Evolutionary conservation across 1,140 invertebrate genomes (phyloP).

Genomic region (Heterodera carotae): DNA sequence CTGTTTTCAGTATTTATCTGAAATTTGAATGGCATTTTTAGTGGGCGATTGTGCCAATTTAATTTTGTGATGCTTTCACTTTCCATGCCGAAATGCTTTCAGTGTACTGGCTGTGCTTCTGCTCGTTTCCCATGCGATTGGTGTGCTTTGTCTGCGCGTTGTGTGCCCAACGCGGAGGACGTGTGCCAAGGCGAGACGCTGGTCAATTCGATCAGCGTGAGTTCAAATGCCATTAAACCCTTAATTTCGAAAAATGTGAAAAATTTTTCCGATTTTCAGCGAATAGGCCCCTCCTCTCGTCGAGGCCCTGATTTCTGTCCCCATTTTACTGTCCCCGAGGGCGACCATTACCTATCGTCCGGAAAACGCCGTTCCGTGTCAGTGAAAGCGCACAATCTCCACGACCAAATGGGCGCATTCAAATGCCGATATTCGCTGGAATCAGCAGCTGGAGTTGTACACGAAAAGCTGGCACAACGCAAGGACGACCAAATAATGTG

Average conservation of each 20-base stretch:
- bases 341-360: constrained; percentile 43
- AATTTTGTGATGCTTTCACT: too few species aligned
- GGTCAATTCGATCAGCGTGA: constrained; percentile 52
- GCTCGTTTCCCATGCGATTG: constrained; percentile 68
- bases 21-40: too few species aligned
- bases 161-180: constrained; percentile 64
- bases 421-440: constrained; percentile 61
- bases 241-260: constrained; percentile 8
- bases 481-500: constrained; percentile 55
- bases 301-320: constrained; percentile 51
- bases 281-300: constrained; percentile 59
- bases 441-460: constrained; percentile 37
- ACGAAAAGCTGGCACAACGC: constrained; percentile 55
- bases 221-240: too few species aligned
- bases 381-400: constrained; percentile 48
- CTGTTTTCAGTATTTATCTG: too few species aligned
- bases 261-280: constrained; percentile 38
- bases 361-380: constrained; percentile 30
- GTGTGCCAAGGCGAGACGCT: constrained; percentile 58
- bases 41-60: too few species aligned
- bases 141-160: constrained; percentile 56
- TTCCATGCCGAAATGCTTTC: background rate
- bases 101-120: constrained; percentile 66
- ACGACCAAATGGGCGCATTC: constrained; percentile 60
- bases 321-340: constrained; percentile 34